A percentile compares a stretch with the other conserved stretches of the same genome.
Conservation (phyloP, 2,888 invertebrate genomes). For the Heliconius charithonia region DNA sequence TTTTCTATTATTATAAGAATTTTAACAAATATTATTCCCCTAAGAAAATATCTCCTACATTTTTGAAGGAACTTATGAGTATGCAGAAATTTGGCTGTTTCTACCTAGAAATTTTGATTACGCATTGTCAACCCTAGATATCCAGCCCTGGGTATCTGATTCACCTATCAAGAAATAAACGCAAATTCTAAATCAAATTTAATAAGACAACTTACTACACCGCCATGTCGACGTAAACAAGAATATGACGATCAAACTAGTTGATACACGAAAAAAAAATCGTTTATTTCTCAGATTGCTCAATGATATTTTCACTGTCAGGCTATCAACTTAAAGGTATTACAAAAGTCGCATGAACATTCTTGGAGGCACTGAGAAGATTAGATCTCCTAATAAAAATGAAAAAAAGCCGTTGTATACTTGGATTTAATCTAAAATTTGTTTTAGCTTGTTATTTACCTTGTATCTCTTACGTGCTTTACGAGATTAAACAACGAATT, state of each 20-base stretch:
- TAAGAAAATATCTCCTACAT: too few species aligned
- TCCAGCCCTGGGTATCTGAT: too few species aligned
- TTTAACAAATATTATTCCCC: too few species aligned
- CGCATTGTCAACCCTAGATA: too few species aligned
- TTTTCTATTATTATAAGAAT: too few species aligned
- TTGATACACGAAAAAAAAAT: conserved; percentile 38
- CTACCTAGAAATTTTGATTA: too few species aligned
- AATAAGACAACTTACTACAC: not conserved
- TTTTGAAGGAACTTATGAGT: too few species aligned
- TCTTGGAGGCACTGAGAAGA: conserved; percentile 38
- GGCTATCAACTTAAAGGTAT: conserved; percentile 41
- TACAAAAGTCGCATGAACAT: conserved; percentile 44
- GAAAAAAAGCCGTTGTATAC: conserved; percentile 50
- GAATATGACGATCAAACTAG: conserved; percentile 13
- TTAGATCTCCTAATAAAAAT: conserved; percentile 56
- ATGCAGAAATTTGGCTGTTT: too few species aligned
- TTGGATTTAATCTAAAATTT: conserved; percentile 56
- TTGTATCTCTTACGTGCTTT: conserved; percentile 42
- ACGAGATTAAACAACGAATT: conserved; percentile 37
- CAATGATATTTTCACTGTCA: conserved; percentile 33
- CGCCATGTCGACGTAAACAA: not conserved
- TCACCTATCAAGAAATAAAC: not conserved
- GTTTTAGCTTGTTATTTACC: conserved; percentile 44
- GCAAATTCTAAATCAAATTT: not conserved
- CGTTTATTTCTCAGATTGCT: conserved; percentile 31